Evolutionary conservation across 2,888 invertebrate genomes (phyloP).

Genomic region (Dermolepida albohirtum): DNA sequence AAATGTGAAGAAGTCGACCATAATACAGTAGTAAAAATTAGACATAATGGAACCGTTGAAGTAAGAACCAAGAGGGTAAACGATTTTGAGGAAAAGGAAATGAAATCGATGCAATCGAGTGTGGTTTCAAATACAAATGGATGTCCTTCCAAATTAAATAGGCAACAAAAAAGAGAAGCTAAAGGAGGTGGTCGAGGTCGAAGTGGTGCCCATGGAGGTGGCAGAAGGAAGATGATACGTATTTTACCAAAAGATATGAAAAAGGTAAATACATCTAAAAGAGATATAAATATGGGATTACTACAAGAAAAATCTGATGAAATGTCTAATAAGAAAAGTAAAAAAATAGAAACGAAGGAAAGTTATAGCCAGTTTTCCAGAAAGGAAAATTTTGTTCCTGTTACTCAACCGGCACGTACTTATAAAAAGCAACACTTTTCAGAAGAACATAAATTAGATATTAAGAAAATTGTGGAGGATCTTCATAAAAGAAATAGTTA

Average conservation of each 20-base stretch:
- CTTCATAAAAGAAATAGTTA: background rate
- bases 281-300: slow-evolving; percentile 59
- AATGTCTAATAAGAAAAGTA: slow-evolving; percentile 41
- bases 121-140: too few relatives aligned
- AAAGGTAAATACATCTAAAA: slow-evolving; percentile 41
- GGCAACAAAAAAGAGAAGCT: slow-evolving; percentile 15
- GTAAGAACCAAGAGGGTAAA: slow-evolving; percentile 22
- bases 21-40: background rate
- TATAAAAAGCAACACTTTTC: background rate
- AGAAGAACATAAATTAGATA: background rate
- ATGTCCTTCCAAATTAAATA: background rate
- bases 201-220: slow-evolving; percentile 5
- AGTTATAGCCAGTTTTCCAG: background rate
- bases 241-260: slow-evolving; percentile 1
- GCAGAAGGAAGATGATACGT: background rate
- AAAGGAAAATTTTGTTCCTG: background rate
- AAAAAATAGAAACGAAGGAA: slow-evolving; percentile 15
- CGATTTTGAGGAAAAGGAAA: slow-evolving; percentile 51
- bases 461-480: background rate
- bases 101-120: slow-evolving; percentile 37
- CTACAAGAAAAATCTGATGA: slow-evolving; percentile 52
- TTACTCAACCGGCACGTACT: slow-evolving; percentile 2
- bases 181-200: slow-evolving; percentile 9
- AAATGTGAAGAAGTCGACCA: background rate
- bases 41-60: background rate